Conservation (phyloP, 2,113 vertebrate genomes). For the Phrynosoma platyrhinos region DNA sequence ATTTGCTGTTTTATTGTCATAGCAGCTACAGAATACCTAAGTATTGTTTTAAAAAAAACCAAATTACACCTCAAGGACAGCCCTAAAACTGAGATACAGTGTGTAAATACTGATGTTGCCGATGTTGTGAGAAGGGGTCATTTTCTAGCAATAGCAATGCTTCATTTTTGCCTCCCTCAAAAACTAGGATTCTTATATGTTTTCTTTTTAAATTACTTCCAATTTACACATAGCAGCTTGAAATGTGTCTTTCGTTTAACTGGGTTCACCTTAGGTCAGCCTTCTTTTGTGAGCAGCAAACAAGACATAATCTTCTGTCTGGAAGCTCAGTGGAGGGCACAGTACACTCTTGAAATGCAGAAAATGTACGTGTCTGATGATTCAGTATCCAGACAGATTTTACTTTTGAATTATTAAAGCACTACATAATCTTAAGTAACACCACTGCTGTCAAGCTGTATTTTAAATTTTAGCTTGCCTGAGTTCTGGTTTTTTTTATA, state of each 20-base stretch:
- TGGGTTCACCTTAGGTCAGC: conserved; percentile 73
- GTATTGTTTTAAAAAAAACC: no score
- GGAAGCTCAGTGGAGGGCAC: conserved; percentile 66
- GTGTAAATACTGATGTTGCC: background rate
- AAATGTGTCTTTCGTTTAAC: conserved; percentile 64
- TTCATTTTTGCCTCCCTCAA: conserved; percentile 25
- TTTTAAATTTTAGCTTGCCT: conserved; percentile 61
- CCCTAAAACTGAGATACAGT: background rate
- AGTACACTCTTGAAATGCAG: conserved; percentile 74
- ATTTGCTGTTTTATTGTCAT: background rate
- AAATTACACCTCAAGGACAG: no score
- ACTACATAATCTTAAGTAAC: conserved; percentile 77
- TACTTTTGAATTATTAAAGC: conserved; percentile 79
- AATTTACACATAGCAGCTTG: conserved; percentile 58
- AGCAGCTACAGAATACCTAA: background rate
- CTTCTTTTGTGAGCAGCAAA: conserved; percentile 71
- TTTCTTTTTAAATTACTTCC: conserved; percentile 51
- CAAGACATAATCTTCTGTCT: conserved; percentile 76
- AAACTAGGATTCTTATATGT: conserved; percentile 29
- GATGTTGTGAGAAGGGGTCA: background rate
- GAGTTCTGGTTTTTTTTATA: conserved; percentile 18
- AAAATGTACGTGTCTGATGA: conserved; percentile 79
- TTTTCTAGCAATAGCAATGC: conserved; percentile 39
- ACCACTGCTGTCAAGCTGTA: conserved; percentile 69
- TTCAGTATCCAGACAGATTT: conserved; percentile 78